Conservation (phyloP, 2,113 vertebrate species). For the Mesitornis unicolor region DNA sequence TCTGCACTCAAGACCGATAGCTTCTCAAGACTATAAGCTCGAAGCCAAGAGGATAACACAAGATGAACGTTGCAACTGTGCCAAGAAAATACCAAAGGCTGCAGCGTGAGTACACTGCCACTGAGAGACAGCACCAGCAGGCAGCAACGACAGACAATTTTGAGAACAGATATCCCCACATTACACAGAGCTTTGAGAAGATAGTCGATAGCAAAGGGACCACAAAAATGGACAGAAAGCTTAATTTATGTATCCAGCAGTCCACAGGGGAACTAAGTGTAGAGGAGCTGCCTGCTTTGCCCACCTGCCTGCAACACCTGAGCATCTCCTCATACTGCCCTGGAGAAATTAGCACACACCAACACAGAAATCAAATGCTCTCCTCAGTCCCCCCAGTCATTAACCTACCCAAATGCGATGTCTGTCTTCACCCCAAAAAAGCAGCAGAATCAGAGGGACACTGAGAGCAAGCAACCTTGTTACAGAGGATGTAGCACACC, state of each 20-base stretch:
- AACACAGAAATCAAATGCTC: background rate
- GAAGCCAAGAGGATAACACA: constrained; percentile 19
- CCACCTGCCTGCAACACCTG: background rate
- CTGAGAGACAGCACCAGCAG: constrained; percentile 1
- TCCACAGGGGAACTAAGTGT: background rate
- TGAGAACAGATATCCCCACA: background rate
- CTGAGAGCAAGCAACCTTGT: background rate
- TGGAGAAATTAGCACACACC: background rate
- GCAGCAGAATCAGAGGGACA: background rate
- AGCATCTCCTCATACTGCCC: background rate
- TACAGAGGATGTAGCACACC: background rate
- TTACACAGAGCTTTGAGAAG: background rate
- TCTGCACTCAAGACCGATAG: background rate
- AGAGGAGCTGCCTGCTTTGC: background rate
- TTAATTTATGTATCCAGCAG: background rate
- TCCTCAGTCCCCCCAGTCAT: background rate
- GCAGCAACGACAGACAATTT: background rate
- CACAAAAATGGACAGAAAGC: background rate
- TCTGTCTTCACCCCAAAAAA: background rate
- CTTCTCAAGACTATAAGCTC: background rate
- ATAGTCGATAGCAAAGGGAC: background rate
- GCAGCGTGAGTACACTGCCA: background rate
- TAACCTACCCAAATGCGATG: background rate
- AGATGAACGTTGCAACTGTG: background rate
- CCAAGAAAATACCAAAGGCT: constrained; percentile 2